Evolutionary conservation across 2,113 vertebrate genomes (phyloP).

Genomic region (Lutjanus erythropterus): DNA sequence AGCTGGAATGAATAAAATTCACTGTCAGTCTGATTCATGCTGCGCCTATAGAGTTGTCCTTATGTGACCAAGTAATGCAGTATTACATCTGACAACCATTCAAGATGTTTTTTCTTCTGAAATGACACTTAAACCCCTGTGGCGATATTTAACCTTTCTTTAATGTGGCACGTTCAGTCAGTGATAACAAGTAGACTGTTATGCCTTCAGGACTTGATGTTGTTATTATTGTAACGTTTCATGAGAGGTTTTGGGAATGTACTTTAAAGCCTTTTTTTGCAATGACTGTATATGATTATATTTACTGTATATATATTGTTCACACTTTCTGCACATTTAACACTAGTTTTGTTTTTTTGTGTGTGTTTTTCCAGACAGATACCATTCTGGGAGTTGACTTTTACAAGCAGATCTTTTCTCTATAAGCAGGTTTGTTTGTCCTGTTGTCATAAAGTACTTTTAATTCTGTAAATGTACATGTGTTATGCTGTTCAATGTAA

Average conservation of each 20-base stretch:
- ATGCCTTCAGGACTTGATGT: neutral
- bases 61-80: neutral
- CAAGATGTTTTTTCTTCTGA: neutral
- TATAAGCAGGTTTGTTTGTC: conserved; percentile 89
- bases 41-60: neutral
- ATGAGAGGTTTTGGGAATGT: neutral
- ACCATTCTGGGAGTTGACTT: conserved; percentile 89
- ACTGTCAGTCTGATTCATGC: neutral
- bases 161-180: neutral
- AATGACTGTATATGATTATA: neutral
- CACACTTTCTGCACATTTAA: neutral
- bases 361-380: conserved; percentile 80
- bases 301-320: no score
- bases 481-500: neutral
- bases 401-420: conserved; percentile 89
- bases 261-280: neutral
- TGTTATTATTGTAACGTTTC: neutral
- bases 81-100: conserved; percentile 5
- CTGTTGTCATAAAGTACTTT: neutral
- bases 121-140: neutral
- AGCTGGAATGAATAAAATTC: neutral
- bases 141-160: conserved; percentile 31
- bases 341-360: neutral
- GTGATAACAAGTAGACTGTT: neutral
- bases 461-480: neutral